A percentile compares a stretch with the other conserved stretches of the same genome.
Evolutionary conservation across 2,888 invertebrate genomes (phyloP).

Genomic region (Tenthredo notha): DNA sequence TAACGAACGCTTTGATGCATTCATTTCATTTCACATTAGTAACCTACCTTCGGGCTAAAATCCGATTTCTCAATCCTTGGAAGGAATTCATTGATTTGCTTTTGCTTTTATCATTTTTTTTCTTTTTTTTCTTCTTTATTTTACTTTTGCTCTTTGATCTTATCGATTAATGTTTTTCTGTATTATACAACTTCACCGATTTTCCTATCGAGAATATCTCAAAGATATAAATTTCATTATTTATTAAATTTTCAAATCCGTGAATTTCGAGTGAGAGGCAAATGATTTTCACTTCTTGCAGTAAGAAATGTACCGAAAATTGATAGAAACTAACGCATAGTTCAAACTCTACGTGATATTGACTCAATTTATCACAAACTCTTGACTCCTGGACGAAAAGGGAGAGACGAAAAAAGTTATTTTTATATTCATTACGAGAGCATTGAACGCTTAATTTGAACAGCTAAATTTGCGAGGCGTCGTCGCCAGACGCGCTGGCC

Average conservation of each 20-base stretch:
- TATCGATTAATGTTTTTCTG: neutral
- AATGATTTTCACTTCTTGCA: neutral
- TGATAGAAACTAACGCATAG: neutral
- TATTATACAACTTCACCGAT: neutral
- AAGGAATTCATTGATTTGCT: neutral
- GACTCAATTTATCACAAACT: constrained; percentile 20
- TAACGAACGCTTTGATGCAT: constrained; percentile 34
- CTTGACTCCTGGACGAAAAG: neutral
- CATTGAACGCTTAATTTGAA: constrained; percentile 44
- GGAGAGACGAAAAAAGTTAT: constrained; percentile 29
- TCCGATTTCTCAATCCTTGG: constrained; percentile 14
- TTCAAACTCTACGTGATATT: neutral
- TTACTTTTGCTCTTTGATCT: constrained; percentile 1
- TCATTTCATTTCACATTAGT: neutral
- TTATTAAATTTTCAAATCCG: neutral
- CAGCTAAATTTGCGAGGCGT: constrained; percentile 45
- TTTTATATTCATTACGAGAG: constrained; percentile 45
- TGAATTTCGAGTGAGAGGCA: neutral
- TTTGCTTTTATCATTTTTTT: neutral
- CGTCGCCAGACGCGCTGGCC: constrained; percentile 42
- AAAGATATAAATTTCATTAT: neutral
- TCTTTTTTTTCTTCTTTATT: too few relatives aligned
- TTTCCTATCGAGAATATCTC: neutral
- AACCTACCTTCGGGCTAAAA: neutral
- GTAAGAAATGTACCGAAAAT: neutral